Evolutionary conservation across 2,797 vertebrate species (phyloP).

Genomic region (Geotrypetes seraphini): DNA sequence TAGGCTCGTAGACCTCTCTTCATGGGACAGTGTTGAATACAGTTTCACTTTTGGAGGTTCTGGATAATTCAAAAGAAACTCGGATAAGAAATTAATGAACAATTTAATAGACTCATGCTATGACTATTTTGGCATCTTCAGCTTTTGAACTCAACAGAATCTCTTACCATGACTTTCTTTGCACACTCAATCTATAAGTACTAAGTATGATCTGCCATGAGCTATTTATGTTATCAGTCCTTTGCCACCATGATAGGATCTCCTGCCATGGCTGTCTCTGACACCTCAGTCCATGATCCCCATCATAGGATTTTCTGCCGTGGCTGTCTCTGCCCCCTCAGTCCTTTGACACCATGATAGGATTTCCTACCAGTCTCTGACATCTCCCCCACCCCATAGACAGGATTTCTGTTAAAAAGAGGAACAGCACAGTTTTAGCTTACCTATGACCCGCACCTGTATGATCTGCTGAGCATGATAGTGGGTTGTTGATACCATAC

Average conservation of each 20-base stretch:
- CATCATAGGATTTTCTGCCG: neutral
- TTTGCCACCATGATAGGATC: no score
- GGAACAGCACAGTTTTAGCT: no score
- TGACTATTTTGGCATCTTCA: neutral
- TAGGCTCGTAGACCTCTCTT: neutral
- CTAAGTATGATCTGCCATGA: neutral
- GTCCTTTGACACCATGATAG: neutral
- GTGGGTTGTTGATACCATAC: constrained; percentile 41
- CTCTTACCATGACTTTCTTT: neutral
- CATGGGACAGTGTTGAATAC: neutral
- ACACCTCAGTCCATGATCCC: no score
- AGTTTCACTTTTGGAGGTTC: constrained; percentile 21
- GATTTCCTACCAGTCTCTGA: neutral
- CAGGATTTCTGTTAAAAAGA: no score
- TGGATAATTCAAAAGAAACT: constrained; percentile 11
- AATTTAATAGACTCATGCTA: neutral
- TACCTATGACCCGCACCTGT: constrained; percentile 54
- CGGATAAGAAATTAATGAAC: neutral
- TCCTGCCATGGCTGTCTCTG: no score
- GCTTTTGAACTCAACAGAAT: neutral
- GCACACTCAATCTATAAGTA: neutral
- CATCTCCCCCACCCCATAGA: neutral
- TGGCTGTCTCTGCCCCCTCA: no score
- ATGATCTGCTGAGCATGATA: constrained; percentile 65
- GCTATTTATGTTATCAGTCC: neutral